A percentile compares a stretch with the other conserved stretches of the same genome.
Evolutionary conservation across 2,888 invertebrate species (phyloP).

Genomic region (Erebia palarica): DNA sequence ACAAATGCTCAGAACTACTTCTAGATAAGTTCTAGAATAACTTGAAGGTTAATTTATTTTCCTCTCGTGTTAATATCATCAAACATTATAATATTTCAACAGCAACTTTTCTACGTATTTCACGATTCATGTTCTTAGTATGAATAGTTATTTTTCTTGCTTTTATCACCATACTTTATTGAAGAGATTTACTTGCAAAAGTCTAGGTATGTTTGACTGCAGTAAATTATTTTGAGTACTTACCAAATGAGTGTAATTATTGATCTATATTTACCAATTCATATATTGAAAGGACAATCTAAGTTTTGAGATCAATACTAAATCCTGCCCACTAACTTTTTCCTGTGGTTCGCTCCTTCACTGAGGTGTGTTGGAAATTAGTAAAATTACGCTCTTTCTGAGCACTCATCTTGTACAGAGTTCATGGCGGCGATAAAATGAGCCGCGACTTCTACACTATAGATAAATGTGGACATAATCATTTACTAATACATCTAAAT

Average conservation of each 20-base stretch:
- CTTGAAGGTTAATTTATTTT: background rate
- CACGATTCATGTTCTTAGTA: too few relatives aligned
- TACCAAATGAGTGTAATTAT: too few relatives aligned
- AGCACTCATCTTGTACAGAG: conserved; percentile 35
- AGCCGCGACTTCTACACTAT: background rate
- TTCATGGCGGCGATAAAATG: conserved; percentile 22
- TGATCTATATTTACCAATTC: background rate
- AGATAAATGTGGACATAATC: background rate
- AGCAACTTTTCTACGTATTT: too few relatives aligned
- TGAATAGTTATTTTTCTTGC: too few relatives aligned
- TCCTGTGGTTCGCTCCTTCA: background rate
- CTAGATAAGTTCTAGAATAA: too few relatives aligned
- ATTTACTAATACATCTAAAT: background rate
- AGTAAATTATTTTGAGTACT: too few relatives aligned
- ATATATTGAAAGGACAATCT: background rate
- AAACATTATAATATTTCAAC: too few relatives aligned
- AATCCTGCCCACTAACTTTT: too few relatives aligned
- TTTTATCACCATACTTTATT: too few relatives aligned
- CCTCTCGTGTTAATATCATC: background rate
- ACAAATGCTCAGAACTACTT: background rate
- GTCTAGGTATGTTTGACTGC: too few relatives aligned
- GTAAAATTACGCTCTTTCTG: background rate
- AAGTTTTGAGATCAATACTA: too few relatives aligned
- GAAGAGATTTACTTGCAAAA: too few relatives aligned
- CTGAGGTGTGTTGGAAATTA: background rate